Conservation (phyloP, 2,113 vertebrate species). For the Austrofundulus limnaeus region DNA sequence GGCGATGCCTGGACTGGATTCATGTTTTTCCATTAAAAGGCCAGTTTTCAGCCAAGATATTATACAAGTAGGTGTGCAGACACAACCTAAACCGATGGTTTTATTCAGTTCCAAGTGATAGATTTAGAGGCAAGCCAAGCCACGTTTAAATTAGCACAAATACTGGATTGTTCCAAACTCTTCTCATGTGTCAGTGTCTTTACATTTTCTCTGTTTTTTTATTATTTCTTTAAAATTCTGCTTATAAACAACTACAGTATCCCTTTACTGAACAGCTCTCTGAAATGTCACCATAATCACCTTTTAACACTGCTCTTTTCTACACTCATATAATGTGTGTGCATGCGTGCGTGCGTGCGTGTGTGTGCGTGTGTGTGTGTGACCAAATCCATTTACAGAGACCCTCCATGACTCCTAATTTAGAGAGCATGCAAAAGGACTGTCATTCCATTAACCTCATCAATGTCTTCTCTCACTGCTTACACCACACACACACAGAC, state of each 20-base stretch:
- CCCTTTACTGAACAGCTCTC: background rate
- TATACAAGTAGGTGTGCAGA: constrained; percentile 21
- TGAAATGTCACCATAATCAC: constrained; percentile 11
- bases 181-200: background rate
- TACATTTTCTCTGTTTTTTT: constrained; percentile 10
- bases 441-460: constrained; percentile 48
- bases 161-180: constrained; percentile 32
- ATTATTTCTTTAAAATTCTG: constrained; percentile 9
- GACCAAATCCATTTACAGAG: constrained; percentile 27
- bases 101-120: constrained; percentile 43
- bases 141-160: constrained; percentile 41
- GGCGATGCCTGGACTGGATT: constrained; percentile 15
- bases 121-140: constrained; percentile 45
- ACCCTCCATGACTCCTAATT: constrained; percentile 50
- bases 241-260: background rate
- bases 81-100: constrained; percentile 36
- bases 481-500: constrained; percentile 3
- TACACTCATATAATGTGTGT: background rate
- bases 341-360: constrained; percentile 8
- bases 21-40: constrained; percentile 34
- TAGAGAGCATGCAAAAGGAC: constrained; percentile 32
- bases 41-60: constrained; percentile 41
- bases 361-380: constrained; percentile 10
- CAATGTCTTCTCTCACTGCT: constrained; percentile 17
- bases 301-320: constrained; percentile 6